Evolutionary conservation across 2,113 vertebrate species (phyloP).

Genomic region (Tor tambroides): DNA sequence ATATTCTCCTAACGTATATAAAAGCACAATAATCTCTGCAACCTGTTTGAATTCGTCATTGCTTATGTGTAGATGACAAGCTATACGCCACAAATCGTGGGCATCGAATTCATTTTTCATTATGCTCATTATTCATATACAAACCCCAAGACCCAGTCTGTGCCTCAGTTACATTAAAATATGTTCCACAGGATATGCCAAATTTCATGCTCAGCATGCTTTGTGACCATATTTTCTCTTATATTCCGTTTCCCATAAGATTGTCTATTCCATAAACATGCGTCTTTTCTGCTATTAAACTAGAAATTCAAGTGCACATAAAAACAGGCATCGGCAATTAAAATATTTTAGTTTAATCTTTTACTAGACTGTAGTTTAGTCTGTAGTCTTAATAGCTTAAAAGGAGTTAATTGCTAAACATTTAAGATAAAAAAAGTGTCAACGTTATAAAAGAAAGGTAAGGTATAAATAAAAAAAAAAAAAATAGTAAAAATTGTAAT

Average conservation of each 20-base stretch:
- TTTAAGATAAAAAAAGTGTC: not conserved
- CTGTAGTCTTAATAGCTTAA: not conserved
- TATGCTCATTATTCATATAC: conserved; percentile 40
- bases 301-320: not conserved
- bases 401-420: not conserved
- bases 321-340: not conserved
- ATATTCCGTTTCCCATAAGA: not conserved
- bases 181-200: not conserved
- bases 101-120: conserved; percentile 36
- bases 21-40: conserved; percentile 33
- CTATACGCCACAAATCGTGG: conserved; percentile 42
- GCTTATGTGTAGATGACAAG: conserved; percentile 57
- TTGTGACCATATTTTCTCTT: not conserved
- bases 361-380: not conserved
- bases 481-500: not conserved
- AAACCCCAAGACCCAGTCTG: conserved; percentile 3
- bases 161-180: conserved; percentile 11
- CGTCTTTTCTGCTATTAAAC: not conserved
- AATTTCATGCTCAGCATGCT: not conserved
- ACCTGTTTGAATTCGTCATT: conserved; percentile 63
- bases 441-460: not conserved
- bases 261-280: not conserved
- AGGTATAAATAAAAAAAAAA: not conserved
- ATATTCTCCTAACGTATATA: not conserved
- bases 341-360: not conserved